A percentile compares a stretch with the other conserved stretches of the same genome.
These are phyloP conservation scores for Aphis craccivora DNA, from an alignment of 1,140 invertebrate genomes.

Conservation along the genomic window DNA sequence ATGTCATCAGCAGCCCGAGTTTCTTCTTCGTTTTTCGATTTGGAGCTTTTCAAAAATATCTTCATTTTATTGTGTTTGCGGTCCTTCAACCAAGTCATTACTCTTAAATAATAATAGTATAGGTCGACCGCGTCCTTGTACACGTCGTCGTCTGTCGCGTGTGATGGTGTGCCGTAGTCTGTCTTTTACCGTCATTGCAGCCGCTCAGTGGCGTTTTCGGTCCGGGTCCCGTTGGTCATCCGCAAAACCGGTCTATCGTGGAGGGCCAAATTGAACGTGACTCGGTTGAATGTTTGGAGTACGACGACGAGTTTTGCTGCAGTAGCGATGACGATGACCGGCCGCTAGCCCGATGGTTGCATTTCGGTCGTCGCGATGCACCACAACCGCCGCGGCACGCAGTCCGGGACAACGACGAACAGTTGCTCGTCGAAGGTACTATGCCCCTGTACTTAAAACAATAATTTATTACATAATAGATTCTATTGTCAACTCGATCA, in stretches of 20 bases:
- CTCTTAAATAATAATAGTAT: not conserved
- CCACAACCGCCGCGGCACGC: conserved; percentile 61
- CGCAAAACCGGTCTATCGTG: conserved; percentile 35
- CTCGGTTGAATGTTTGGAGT: conserved; percentile 52
- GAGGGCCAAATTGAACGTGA: conserved; percentile 57
- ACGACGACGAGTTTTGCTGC: conserved; percentile 47
- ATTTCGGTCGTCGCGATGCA: conserved; percentile 56
- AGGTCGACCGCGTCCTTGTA: not conserved
- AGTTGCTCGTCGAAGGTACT: conserved; percentile 57
- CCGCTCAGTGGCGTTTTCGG: not conserved
- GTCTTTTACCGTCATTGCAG: not conserved
- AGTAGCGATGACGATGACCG: conserved; percentile 59
- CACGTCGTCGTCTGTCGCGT: not conserved
- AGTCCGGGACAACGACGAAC: conserved; percentile 60
- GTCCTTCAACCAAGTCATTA: not conserved
- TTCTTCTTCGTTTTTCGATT: not conserved
- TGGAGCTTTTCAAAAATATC: conserved; percentile 18
- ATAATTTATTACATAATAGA: not conserved
- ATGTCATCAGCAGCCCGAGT: not conserved
- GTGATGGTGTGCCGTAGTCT: conserved; percentile 30
- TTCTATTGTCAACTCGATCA: not conserved
- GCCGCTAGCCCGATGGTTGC: conserved; percentile 42
- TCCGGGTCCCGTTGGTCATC: not conserved
- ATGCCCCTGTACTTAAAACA: not conserved
- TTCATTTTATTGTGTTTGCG: not conserved